Conservation (phyloP, 2,797 vertebrate genomes). For the Squalus acanthias region DNA sequence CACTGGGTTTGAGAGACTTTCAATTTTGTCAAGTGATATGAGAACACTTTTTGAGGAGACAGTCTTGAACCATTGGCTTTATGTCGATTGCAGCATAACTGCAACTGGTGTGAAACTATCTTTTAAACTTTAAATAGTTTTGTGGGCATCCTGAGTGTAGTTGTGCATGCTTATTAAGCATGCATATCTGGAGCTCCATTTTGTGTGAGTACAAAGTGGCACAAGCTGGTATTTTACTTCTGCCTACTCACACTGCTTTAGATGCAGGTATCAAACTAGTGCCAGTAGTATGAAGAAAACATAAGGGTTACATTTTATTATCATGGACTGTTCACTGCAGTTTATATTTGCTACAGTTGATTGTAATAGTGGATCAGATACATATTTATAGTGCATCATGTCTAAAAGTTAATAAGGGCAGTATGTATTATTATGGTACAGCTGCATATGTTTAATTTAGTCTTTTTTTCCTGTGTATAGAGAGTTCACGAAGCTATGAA, state of each 20-base stretch:
- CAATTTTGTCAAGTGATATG: no score
- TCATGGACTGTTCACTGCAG: not conserved
- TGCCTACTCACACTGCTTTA: not conserved
- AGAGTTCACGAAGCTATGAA: constrained; percentile 76
- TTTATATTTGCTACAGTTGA: not conserved
- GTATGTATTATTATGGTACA: not conserved
- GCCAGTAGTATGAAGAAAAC: not conserved
- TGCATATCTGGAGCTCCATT: no score
- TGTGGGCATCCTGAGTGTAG: no score
- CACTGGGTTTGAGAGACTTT: no score
- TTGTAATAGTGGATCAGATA: not conserved
- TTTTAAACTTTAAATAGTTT: no score
- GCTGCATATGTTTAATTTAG: not conserved
- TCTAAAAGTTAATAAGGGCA: not conserved
- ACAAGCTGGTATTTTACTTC: not conserved
- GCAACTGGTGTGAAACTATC: no score
- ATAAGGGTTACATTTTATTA: not conserved
- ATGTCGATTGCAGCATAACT: no score
- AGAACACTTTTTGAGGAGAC: no score
- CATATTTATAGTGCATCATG: not conserved
- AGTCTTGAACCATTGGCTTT: no score
- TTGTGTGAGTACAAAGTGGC: not conserved
- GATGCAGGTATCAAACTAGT: not conserved
- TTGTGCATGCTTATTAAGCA: no score
- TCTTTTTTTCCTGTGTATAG: constrained; percentile 52